Evolutionary conservation across 2,113 vertebrate genomes (phyloP).

Genomic region (Eonycteris spelaea): DNA sequence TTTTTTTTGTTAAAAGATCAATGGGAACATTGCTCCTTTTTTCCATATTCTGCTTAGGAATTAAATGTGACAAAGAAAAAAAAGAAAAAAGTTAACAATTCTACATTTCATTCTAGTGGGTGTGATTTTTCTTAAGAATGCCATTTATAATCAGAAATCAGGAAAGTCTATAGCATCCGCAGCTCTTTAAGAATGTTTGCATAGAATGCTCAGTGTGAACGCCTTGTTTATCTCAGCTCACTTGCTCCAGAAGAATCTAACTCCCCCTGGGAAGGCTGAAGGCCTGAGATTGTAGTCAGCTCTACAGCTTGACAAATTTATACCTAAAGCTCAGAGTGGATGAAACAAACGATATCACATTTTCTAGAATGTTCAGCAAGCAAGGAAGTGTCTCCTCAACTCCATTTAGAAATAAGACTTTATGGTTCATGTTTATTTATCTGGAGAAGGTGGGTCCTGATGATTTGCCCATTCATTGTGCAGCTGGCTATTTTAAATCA

Average conservation of each 20-base stretch:
- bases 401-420: background rate
- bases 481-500: slow-evolving; percentile 13
- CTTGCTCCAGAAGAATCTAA: background rate
- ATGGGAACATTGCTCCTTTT: background rate
- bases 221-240: background rate
- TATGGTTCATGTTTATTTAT: background rate
- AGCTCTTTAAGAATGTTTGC: background rate
- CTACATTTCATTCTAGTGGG: background rate
- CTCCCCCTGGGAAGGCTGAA: background rate
- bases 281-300: background rate
- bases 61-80: background rate
- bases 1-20: background rate
- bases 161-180: background rate
- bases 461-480: background rate
- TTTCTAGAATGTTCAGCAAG: slow-evolving; percentile 30
- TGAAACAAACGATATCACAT: slow-evolving; percentile 4
- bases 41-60: background rate
- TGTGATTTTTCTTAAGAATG: background rate
- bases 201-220: background rate
- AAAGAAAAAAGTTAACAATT: background rate
- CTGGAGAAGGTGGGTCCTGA: background rate
- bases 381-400: slow-evolving; percentile 15
- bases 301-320: background rate
- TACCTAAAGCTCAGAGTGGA: background rate
- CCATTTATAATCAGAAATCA: background rate